Conservation (phyloP, 2,113 vertebrate genomes). For the Pterocles gutturalis region DNA sequence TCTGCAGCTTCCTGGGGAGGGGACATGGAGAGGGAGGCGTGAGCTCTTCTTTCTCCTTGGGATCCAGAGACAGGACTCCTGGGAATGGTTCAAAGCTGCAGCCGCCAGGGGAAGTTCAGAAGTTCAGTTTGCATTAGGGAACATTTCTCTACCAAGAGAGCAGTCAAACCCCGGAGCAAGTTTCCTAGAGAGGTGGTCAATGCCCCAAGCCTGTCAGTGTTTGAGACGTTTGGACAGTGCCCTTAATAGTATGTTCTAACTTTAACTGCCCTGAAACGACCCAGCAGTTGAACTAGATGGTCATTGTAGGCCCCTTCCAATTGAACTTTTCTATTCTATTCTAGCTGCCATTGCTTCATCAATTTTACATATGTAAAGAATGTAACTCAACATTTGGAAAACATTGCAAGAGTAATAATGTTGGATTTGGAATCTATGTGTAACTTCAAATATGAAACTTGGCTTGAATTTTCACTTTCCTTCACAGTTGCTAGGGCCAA, state of each 20-base stretch:
- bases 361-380: not conserved
- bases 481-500: conserved; percentile 4
- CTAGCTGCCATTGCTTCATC: not conserved
- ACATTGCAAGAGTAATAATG: not conserved
- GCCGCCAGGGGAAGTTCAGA: not conserved
- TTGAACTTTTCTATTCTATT: not conserved
- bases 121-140: not conserved
- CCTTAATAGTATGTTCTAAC: no score
- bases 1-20: not conserved
- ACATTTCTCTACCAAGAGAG: not conserved
- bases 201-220: no score
- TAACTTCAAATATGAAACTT: conserved; percentile 9
- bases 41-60: not conserved
- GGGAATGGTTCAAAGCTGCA: not conserved
- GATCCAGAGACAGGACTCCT: not conserved
- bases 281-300: no score
- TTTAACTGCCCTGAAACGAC: no score
- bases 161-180: not conserved
- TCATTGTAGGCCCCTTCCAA: not conserved
- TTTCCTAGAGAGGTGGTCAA: not conserved
- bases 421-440: not conserved
- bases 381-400: not conserved
- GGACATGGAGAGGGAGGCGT: not conserved
- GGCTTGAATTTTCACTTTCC: conserved; percentile 17
- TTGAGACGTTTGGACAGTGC: no score